phyloP scores from a whole-genome alignment of 2,888 invertebrate species.

The Ferdinandea cuprea region DNA sequence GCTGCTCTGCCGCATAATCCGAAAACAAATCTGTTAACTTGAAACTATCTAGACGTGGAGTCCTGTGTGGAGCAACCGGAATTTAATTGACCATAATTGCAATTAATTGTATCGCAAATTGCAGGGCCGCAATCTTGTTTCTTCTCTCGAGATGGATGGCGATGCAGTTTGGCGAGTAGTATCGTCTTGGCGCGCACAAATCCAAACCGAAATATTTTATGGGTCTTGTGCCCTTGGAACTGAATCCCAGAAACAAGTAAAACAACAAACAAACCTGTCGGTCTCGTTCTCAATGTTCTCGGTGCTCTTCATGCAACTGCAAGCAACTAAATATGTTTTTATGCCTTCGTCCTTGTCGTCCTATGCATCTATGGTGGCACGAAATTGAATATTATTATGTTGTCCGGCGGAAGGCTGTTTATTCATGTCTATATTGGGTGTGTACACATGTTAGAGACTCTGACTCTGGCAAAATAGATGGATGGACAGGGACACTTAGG shows the following conservation, averaged over 20 bases:
- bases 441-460: conserved; percentile 31
- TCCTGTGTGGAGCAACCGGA: conserved; percentile 62
- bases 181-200: conserved; percentile 31
- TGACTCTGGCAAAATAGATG: conserved; percentile 41
- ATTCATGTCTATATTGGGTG: not conserved
- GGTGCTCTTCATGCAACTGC: not conserved
- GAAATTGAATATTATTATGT: conserved; percentile 66
- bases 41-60: conserved; percentile 17
- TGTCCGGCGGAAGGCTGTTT: not conserved
- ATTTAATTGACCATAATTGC: conserved; percentile 76
- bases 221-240: conserved; percentile 65
- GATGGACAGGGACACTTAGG: conserved; percentile 24
- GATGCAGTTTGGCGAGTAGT: conserved; percentile 6
- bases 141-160: conserved; percentile 29
- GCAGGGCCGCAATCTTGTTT: conserved; percentile 64
- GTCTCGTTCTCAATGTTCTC: too few relatives aligned
- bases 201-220: conserved; percentile 55
- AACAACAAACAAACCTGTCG: conserved; percentile 55
- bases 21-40: conserved; percentile 57
- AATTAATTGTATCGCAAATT: conserved; percentile 75
- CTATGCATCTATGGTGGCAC: conserved; percentile 25
- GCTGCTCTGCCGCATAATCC: conserved; percentile 39
- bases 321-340: conserved; percentile 18
- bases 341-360: conserved; percentile 35
- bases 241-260: conserved; percentile 63